phyloP scores from a whole-genome alignment of 2,888 invertebrate species.

The Polydrusus cervinus region DNA sequence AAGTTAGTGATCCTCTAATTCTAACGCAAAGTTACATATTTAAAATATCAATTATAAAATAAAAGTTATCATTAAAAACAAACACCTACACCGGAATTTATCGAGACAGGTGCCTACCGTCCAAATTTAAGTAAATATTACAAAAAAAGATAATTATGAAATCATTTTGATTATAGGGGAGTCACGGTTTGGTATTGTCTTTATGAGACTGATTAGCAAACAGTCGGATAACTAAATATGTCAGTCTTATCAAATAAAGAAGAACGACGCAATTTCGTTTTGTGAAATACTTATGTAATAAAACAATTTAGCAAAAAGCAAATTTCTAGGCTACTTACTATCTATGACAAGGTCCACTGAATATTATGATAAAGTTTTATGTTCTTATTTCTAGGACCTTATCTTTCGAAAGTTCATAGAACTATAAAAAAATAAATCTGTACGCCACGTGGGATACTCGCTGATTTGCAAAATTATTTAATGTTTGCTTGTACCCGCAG shows the following conservation, averaged over 20 bases:
- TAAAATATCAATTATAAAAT: too few species aligned
- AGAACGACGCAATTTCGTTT: slow-evolving; percentile 29
- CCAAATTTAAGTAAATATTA: background rate
- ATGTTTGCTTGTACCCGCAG: background rate
- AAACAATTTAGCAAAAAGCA: slow-evolving; percentile 33
- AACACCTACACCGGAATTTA: too few species aligned
- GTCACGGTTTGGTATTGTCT: slow-evolving; percentile 20
- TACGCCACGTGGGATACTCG: slow-evolving; percentile 1
- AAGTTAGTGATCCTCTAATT: too few species aligned
- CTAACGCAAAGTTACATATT: too few species aligned
- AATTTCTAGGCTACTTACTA: slow-evolving; percentile 32
- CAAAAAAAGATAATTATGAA: too few species aligned
- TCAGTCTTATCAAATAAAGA: slow-evolving; percentile 38
- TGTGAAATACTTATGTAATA: slow-evolving; percentile 41
- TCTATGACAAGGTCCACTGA: slow-evolving; percentile 29
- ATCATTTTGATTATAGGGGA: background rate
- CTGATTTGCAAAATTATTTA: slow-evolving; percentile 5
- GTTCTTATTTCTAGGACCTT: slow-evolving; percentile 25
- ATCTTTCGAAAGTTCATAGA: slow-evolving; percentile 19
- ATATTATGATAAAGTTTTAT: slow-evolving; percentile 19
- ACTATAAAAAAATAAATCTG: slow-evolving; percentile 7
- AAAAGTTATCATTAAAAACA: too few species aligned
- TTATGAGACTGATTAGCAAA: slow-evolving; percentile 22
- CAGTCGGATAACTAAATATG: slow-evolving; percentile 36
- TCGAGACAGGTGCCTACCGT: too few species aligned